Evolutionary conservation across 2,888 invertebrate genomes (phyloP).

Genomic region (Hypolimnas misippus): DNA sequence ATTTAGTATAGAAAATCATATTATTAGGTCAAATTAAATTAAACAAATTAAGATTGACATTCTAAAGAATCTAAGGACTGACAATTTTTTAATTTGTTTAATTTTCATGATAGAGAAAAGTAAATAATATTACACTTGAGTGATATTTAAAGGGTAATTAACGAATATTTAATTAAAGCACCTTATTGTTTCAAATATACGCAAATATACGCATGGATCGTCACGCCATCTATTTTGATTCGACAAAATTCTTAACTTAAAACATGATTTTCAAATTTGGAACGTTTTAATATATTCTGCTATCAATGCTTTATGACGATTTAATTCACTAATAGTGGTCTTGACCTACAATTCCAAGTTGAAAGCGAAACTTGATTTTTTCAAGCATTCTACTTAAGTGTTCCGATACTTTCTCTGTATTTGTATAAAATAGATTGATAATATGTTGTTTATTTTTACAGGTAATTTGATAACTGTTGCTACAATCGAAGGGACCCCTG

Average conservation of each 20-base stretch:
- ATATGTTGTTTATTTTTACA: neutral
- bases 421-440: neutral
- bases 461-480: neutral
- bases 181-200: too few relatives aligned
- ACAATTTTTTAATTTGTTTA: too few relatives aligned
- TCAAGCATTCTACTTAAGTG: neutral
- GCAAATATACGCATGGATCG: too few relatives aligned
- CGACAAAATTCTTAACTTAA: neutral
- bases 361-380: slow-evolving; percentile 21
- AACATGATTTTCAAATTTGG: neutral
- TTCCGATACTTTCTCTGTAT: slow-evolving; percentile 5
- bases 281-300: neutral
- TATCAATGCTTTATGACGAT: slow-evolving; percentile 1
- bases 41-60: too few relatives aligned
- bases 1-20: neutral
- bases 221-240: neutral
- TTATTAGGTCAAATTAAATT: neutral
- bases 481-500: neutral
- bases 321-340: slow-evolving; percentile 21
- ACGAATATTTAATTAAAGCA: too few relatives aligned
- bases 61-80: too few relatives aligned
- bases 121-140: too few relatives aligned
- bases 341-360: slow-evolving; percentile 28
- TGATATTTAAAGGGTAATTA: too few relatives aligned
- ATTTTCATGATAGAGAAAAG: too few relatives aligned